Base-by-base conservation (phyloP, 2,113 vertebrate genomes). In the Chroicocephalus ridibundus region DNA sequence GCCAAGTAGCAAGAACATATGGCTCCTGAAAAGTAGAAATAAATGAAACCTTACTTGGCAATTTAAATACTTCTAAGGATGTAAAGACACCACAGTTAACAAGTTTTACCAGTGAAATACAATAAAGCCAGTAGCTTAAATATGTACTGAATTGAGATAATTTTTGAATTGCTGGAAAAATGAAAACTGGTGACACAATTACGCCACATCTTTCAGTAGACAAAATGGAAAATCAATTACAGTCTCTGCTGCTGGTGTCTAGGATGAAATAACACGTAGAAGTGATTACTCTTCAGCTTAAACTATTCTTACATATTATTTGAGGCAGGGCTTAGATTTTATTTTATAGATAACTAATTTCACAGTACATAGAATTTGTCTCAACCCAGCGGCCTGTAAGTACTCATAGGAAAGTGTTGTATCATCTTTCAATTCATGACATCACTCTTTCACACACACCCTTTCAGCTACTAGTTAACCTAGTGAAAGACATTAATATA, bases 1-100 rank as follows among this genome's bases (percentile, higher is more conserved):
- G 83, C 72, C 82, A 96, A 96, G 94, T 40, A 97, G 82, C 36
- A 96, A 94, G 86, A 97, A 97, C 96, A 97, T 94, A 96, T 84
- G 79, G 90, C 92, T 97, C 90, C 94, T 86, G 94, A 97, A 94
- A 68, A 97, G 95, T 32, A 97, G 91, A 93, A 91, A 96, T 72
- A 96, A 97, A 97, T 9, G 18, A 96, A 96, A 90, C 91, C 66
- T 87, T 94, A 82, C 88, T 96, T 92, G 27, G 88, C 77, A 84
- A 90, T 61, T 93, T 88, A 93, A 93, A 85, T 91, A 64, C 88
- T 77, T 85, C 44, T 24, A 79, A 89, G 71, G 49, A 82, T 16
- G 51, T 78, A 93, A 81, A 94, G 80, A 61, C 20, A 31, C n/a
- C 68, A 91, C 9, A 91, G 81, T 34, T 66, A 74, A 74, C 36